These are phyloP conservation scores for Mormyrus lacerda DNA, from an alignment of 2,113 vertebrate species.

Conservation along the genomic window DNA sequence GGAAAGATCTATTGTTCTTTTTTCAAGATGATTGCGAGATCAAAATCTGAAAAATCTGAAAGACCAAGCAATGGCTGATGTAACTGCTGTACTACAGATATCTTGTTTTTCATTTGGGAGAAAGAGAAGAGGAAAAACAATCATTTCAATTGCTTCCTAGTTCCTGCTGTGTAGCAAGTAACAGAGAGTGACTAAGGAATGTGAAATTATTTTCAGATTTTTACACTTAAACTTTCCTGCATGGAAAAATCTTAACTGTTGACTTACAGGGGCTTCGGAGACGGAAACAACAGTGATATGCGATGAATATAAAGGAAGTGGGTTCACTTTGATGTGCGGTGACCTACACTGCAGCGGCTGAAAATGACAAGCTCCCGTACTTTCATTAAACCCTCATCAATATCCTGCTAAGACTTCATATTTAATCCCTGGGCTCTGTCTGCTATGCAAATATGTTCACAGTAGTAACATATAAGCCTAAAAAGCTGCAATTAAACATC, in stretches of 20 bases:
- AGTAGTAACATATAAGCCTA: not conserved
- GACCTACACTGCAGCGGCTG: not conserved
- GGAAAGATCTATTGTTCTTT: not conserved
- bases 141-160: not conserved
- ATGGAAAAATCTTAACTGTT: not conserved
- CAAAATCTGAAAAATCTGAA: not conserved
- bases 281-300: not conserved
- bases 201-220: not conserved
- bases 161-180: not conserved
- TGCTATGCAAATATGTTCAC: not conserved
- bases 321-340: not conserved
- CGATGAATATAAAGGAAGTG: not conserved
- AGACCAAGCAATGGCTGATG: not conserved
- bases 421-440: slow-evolving; percentile 4
- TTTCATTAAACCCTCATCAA: slow-evolving; percentile 13
- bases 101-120: not conserved
- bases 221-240: not conserved
- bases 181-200: not conserved
- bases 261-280: not conserved
- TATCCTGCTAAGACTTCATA: not conserved
- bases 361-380: not conserved
- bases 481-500: slow-evolving; percentile 7
- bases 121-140: not conserved
- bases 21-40: not conserved
- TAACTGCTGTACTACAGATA: not conserved